Evolutionary conservation across 2,888 invertebrate species (phyloP), one percentile per base, ranked within the genome.

Genomic region (Allygus modestus): DNA sequence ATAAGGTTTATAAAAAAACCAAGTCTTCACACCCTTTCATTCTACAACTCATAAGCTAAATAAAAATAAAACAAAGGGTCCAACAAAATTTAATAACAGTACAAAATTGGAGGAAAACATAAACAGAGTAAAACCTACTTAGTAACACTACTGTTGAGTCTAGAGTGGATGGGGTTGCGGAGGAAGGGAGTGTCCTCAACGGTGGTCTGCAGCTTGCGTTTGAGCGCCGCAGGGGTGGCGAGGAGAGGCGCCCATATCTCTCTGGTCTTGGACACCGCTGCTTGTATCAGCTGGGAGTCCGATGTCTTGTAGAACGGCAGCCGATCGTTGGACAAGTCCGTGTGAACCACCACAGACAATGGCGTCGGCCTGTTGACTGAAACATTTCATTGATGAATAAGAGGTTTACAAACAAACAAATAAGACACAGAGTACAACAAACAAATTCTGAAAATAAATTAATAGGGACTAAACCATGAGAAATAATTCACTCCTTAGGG

Each of bases 311-410:
- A 92, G 91, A 91, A 15, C 91, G 92, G 88, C 91, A 92, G 88
- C 92, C 92, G 0, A 91, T 91, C 84, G 91, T 91, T 0, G 89
- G 91, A 87, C 90, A 91, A 0, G 91, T 91, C 20, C 90, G 91
- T 33, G 88, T 93, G 92, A 0, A 93, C 91, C 85, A 90, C 92
- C 15, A 94, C 92, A 0, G 94, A 93, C 91, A 94, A 91, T 0
- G 94, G 94, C 84, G 92, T 92, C 0, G 93, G 92, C 46, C 90
- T 91, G 0, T 90, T 71, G 43, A 92, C 93, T 93, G 90, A 85
- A 91, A 91, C 31, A 69, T 51, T n/a, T 20, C 12, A n/a, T 26
- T 15, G 43, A 43, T 43, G n/a, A n/a, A n/a, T n/a, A n/a, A n/a
- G n/a, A n/a, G n/a, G n/a, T n/a, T n/a, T n/a, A n/a, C n/a, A n/a